Evolutionary conservation across 1,140 invertebrate genomes (phyloP).

Genomic region (Drosophila repletoides): DNA sequence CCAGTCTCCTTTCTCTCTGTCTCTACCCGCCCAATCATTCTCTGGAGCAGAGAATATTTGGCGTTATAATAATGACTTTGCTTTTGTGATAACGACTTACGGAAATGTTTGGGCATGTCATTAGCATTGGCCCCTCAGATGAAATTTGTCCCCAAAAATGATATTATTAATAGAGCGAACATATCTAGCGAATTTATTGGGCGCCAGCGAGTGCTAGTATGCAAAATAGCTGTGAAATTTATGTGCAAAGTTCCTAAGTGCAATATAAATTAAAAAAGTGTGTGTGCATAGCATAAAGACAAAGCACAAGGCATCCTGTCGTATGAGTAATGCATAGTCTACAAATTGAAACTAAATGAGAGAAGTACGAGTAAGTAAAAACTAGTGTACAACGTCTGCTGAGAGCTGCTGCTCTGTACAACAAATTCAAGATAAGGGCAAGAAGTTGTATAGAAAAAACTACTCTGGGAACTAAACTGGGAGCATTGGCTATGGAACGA

Average conservation of each 20-base stretch:
- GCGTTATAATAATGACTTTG: slow-evolving; percentile 81
- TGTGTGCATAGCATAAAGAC: slow-evolving; percentile 17
- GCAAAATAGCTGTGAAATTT: slow-evolving; percentile 63
- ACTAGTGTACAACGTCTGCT: neutral
- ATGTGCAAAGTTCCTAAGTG: slow-evolving; percentile 69
- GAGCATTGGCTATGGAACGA: too few relatives aligned
- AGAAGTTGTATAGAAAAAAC: neutral
- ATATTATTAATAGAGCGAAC: slow-evolving; percentile 66
- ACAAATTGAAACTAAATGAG: slow-evolving; percentile 4
- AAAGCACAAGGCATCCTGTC: slow-evolving; percentile 21
- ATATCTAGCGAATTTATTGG: slow-evolving; percentile 49
- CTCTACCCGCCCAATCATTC: too few relatives aligned
- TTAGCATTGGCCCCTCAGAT: slow-evolving; percentile 57
- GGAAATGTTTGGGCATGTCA: slow-evolving; percentile 80
- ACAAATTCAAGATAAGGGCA: neutral
- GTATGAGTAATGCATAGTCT: slow-evolving; percentile 38
- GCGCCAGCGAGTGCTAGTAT: slow-evolving; percentile 44
- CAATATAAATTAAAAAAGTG: slow-evolving; percentile 70
- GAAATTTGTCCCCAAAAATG: slow-evolving; percentile 65
- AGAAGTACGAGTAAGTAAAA: neutral
- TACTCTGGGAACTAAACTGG: too few relatives aligned
- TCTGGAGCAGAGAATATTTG: slow-evolving; percentile 10
- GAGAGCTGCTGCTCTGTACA: too few relatives aligned
- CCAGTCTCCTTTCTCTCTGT: neutral
- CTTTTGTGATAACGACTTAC: slow-evolving; percentile 80